Evolutionary conservation across 2,888 invertebrate species (phyloP).

Genomic region (Yponomeuta sedellus): DNA sequence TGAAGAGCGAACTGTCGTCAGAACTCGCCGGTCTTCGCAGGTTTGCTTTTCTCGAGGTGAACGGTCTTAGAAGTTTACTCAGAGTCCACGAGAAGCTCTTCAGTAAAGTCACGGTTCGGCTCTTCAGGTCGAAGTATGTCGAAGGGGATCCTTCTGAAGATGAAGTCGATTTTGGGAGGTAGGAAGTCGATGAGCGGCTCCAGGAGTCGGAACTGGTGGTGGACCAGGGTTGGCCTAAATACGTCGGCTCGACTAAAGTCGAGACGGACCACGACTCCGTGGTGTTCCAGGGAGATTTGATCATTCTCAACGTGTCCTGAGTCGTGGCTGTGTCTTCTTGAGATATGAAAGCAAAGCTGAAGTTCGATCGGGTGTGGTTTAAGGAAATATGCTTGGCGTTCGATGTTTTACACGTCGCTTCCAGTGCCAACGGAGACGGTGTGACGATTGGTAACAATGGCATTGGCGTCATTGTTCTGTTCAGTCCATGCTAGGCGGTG

Average conservation of each 20-base stretch:
- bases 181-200: background rate
- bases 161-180: background rate
- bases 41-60: background rate
- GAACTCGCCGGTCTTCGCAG: background rate
- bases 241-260: background rate
- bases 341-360: background rate
- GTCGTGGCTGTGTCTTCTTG: background rate
- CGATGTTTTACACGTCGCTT: background rate
- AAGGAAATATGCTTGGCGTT: background rate
- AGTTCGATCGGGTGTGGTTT: background rate
- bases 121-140: background rate
- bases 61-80: background rate
- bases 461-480: background rate
- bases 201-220: background rate
- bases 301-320: background rate
- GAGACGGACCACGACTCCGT: background rate
- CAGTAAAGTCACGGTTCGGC: background rate
- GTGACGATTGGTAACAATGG: background rate
- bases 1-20: background rate
- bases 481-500: slow-evolving; percentile 28
- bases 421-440: background rate
- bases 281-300: background rate
- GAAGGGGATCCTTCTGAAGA: background rate
- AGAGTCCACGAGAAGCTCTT: background rate
- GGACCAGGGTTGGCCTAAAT: background rate